Conservation (phyloP, 2,888 invertebrate species). For the Parnassius apollo region DNA sequence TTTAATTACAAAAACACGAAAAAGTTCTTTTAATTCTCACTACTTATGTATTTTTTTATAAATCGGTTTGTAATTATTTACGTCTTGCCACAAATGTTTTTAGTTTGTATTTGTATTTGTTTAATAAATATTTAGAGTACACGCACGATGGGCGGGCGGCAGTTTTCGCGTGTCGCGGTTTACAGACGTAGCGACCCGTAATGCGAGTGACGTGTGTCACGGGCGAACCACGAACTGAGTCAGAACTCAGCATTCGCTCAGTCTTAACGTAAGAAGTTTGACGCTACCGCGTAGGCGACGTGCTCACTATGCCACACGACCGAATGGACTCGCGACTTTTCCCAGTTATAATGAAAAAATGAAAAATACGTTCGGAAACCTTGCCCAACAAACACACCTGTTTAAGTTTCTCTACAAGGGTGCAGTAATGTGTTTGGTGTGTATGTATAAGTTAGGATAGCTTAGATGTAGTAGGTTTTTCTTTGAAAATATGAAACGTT, state of each 20-base stretch:
- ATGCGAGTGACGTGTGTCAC: constrained; percentile 46
- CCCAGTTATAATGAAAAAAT: constrained; percentile 1
- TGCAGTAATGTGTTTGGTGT: neutral
- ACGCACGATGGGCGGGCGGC: constrained; percentile 48
- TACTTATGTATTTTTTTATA: constrained; percentile 8
- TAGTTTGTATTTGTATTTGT: constrained; percentile 18
- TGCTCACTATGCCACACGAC: constrained; percentile 6
- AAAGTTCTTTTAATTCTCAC: constrained; percentile 15
- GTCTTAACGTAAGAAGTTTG: constrained; percentile 11
- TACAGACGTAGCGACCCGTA: constrained; percentile 41
- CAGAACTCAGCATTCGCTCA: constrained; percentile 14
- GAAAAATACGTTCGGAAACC: constrained; percentile 2
- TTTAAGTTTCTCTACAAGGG: neutral
- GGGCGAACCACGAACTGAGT: constrained; percentile 52
- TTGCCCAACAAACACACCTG: neutral
- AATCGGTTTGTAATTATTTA: neutral
- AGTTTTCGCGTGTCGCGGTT: constrained; percentile 36
- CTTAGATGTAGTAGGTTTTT: constrained; percentile 2
- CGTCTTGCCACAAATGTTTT: neutral
- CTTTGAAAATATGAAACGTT: constrained; percentile 32
- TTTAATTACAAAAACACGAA: constrained; percentile 27
- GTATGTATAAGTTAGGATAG: neutral
- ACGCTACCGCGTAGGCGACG: constrained; percentile 15
- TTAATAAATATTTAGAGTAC: constrained; percentile 35
- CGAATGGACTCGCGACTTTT: constrained; percentile 3